Conservation (phyloP, 2,797 vertebrate species). For the Hyperoplus immaculatus region DNA sequence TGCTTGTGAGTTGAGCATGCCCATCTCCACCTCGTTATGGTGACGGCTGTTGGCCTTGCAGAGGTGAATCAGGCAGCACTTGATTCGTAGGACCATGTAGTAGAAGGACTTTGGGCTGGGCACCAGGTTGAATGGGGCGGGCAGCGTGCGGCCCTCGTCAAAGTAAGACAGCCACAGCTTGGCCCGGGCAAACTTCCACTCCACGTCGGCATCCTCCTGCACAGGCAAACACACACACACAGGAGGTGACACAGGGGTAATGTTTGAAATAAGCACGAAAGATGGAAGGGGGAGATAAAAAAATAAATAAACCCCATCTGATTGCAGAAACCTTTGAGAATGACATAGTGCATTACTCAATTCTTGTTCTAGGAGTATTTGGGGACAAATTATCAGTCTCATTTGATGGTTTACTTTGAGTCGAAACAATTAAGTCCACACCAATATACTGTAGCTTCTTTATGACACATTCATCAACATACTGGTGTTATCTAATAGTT, state of each 20-base stretch:
- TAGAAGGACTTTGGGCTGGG: conserved; percentile 98
- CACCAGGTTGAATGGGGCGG: conserved; percentile 96
- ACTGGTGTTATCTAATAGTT: neutral
- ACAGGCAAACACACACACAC: conserved; percentile 29
- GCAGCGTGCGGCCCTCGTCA: conserved; percentile 96
- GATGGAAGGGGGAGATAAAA: neutral
- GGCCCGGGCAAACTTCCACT: conserved; percentile 98
- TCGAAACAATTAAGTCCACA: neutral
- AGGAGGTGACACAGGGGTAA: neutral
- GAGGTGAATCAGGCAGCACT: conserved; percentile 92
- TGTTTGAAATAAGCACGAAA: neutral
- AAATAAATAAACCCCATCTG: neutral
- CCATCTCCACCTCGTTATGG: conserved; percentile 94
- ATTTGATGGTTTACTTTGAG: neutral
- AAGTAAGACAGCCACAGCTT: conserved; percentile 98
- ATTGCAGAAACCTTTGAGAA: neutral
- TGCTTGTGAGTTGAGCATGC: conserved; percentile 93
- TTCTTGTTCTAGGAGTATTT: neutral
- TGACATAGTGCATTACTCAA: no score
- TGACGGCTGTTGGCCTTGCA: conserved; percentile 93
- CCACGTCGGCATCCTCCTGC: conserved; percentile 96
- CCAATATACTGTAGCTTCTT: neutral
- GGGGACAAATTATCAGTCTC: neutral
- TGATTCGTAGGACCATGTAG: conserved; percentile 94
- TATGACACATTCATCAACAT: neutral